Base-by-base conservation (phyloP, 1,140 invertebrate genomes). In the Antheraea pernyi region DNA sequence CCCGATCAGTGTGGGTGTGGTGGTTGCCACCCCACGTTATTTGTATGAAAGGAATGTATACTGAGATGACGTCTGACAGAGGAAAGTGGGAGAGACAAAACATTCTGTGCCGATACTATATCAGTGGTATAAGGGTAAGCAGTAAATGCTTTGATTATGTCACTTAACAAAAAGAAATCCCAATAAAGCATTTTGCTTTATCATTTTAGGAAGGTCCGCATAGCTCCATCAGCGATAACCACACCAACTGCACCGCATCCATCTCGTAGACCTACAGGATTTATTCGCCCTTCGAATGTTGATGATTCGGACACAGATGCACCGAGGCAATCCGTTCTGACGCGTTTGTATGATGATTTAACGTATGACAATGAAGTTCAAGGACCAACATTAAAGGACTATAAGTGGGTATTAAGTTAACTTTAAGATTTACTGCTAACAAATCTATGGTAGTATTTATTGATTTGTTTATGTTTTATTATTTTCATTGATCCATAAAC, bases 341-440 rank as follows among this genome's bases (percentile, higher is more conserved):
- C 78, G 6, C 72, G 81, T 3, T 67, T 88, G 8, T 82, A 84
- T 36, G 82, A 87, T 8, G 74, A 84, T 11, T 63, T 84, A 18
- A 67, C 75, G 0, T 19, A 67, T 18, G 68, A 73, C 0, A 72
- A 78, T 8, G 78, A 78, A 7, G 64, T 74, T 42, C 10, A 8
- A 3, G 76, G 71, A 19, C 86, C 84, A 0, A 90, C 81, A 1
- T 63, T 90, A 0, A 87, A 84, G 65, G 85, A 88, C 58, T 86
- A 82, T 67, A 85, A 72, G 86, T 88, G 72, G 0, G 60, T 36
- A 11, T 61, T 16, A 13, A 53, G 10, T 53, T 13, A 1, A 53
- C 46, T 53, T 9, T 48, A 48, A 48, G 13, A 48, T 48, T 48
- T 48, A 48, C 13, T 48, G 7, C 7, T 11, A 48, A 48, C 46